phyloP scores from a whole-genome alignment of 2,113 vertebrate genomes.

The Antechinus flavipes region DNA sequence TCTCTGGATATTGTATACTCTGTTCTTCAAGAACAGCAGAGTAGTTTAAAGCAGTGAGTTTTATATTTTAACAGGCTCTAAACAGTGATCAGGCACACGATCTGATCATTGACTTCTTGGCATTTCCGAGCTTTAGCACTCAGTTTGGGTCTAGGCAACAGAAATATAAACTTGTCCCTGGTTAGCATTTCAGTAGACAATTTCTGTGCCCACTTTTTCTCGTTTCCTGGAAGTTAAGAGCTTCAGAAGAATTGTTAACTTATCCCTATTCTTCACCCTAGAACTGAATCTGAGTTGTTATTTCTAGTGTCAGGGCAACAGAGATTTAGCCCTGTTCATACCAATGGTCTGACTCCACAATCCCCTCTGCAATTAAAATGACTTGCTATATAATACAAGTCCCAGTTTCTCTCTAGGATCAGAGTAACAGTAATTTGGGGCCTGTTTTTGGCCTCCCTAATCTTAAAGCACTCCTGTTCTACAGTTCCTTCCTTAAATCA shows the following conservation, averaged over 20 bases:
- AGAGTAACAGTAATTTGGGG: not conserved
- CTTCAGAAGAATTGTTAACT: not conserved
- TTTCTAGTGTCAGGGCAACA: not conserved
- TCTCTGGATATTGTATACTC: not conserved
- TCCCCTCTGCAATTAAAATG: not conserved
- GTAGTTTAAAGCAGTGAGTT: too few species aligned
- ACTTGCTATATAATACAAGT: too few species aligned
- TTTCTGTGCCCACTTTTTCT: too few species aligned
- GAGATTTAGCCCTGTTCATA: not conserved
- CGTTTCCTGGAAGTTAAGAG: not conserved
- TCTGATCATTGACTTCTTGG: not conserved
- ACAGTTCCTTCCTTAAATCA: not conserved
- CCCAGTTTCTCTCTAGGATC: not conserved
- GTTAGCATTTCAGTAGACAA: too few species aligned
- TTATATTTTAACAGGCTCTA: too few species aligned
- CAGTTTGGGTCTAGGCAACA: not conserved
- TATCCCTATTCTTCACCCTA: not conserved
- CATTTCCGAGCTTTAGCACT: not conserved
- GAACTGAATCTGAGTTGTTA: not conserved
- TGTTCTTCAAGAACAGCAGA: not conserved
- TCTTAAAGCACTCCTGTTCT: not conserved
- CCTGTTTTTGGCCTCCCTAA: not conserved
- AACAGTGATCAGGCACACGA: not conserved
- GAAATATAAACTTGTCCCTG: not conserved
- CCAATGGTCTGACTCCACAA: not conserved